Evolutionary conservation across 1,140 invertebrate species (phyloP).

Genomic region (Liolophura sinensis): DNA sequence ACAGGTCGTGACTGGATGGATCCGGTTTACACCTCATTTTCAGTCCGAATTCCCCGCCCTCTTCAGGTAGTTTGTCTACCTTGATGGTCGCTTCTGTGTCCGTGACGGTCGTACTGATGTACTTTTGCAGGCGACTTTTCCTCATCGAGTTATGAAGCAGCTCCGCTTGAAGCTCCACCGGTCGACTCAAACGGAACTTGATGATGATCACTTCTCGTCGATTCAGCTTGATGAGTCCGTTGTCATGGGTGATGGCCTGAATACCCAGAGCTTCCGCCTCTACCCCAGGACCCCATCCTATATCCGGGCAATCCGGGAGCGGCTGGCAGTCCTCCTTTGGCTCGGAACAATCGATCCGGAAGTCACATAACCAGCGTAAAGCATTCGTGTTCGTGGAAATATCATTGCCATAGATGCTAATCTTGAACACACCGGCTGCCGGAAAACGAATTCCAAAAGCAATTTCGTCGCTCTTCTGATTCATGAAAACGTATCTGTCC

Average conservation of each 20-base stretch:
- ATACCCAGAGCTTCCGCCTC: conserved; percentile 19
- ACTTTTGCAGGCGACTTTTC: conserved; percentile 8
- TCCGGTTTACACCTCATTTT: conserved; percentile 14
- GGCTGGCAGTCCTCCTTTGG: conserved; percentile 25
- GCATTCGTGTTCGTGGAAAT: too few relatives aligned
- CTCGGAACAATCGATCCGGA: conserved; percentile 28
- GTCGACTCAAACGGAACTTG: conserved; percentile 18
- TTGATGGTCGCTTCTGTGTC: conserved; percentile 11
- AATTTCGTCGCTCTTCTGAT: conserved; percentile 15
- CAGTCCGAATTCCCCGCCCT: conserved; percentile 19
- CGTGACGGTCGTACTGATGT: conserved; percentile 8
- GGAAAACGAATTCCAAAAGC: conserved; percentile 34
- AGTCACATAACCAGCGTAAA: conserved; percentile 14
- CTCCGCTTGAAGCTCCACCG: conserved; percentile 17
- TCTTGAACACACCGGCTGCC: conserved; percentile 28
- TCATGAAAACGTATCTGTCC: conserved; percentile 23
- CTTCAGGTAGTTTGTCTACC: conserved; percentile 11
- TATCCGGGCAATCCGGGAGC: conserved; percentile 30
- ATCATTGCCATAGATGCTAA: conserved; percentile 12
- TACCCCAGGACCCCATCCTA: conserved; percentile 33
- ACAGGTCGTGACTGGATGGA: conserved; percentile 2
- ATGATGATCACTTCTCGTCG: conserved; percentile 18
- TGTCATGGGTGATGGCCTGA: conserved; percentile 17
- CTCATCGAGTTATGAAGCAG: conserved; percentile 16
- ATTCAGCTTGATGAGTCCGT: conserved; percentile 22